Evolutionary conservation across 2,888 invertebrate genomes (phyloP), one percentile per base, ranked within the genome.

Genomic region (Alloplasta piceator): DNA sequence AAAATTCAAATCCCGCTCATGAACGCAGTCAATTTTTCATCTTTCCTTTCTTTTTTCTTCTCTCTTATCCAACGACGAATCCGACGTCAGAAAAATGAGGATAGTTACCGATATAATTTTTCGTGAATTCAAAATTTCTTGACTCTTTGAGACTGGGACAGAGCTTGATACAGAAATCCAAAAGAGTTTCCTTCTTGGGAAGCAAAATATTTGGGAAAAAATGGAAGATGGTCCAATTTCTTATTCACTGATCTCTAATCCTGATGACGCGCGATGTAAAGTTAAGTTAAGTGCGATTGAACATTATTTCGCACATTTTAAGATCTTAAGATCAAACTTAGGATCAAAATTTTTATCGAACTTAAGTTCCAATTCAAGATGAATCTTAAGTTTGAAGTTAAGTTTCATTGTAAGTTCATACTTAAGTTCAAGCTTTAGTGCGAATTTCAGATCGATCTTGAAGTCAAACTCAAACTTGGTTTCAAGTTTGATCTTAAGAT

Each of bases 21-120:
- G 16, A 58, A 46, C 6, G n/a, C 12, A 26, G 64, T 80, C 80
- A 14, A 77, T 80, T 77, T 80, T 68, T 80, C 81, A 81, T 78
- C 36, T 60, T 10, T 5, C 26, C 26, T 26, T 26, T 39, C n/a
- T n/a, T 38, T 60, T 41, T 41, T 58, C 10, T 36, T 16, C 48
- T 67, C 36, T 67, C 60, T 56, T 14, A 10, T 41, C 60, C 7
- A 52, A 6, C 46, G 10, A 38, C 14, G 14, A 43, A 26, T 41
- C 16, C 41, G 16, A n/a, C 16, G 43, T 14, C 14, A 14, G 4
- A 48, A 52, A 58, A 43, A 43, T 56, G 10, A 60, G 39, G 0
- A 1, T 9, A 2, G 38, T 55, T 61, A 26, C 26, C 26, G 3
- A 26, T 26, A n/a, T 48, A n/a, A 48, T 48, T 48, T 12, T 5